These are phyloP conservation scores for Monochamus alternatus DNA, from an alignment of 2,888 invertebrate species.

Conservation along the genomic window DNA sequence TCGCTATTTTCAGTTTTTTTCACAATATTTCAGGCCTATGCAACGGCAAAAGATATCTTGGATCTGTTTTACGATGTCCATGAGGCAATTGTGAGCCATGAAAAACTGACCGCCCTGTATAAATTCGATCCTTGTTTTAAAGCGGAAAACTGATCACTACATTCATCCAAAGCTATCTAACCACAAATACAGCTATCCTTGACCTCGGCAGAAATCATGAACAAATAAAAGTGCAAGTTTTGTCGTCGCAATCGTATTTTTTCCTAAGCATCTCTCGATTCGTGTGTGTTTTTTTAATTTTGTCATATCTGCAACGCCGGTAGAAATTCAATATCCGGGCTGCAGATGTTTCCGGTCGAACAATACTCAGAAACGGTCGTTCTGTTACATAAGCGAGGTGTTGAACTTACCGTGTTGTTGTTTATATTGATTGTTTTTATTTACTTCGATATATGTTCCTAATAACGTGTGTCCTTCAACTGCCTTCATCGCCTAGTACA, in stretches of 20 bases:
- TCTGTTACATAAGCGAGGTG: slow-evolving; percentile 3
- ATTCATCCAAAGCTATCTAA: too few relatives aligned
- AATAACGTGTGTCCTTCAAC: background rate
- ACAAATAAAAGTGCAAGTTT: slow-evolving; percentile 49
- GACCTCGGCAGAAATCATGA: slow-evolving; percentile 40
- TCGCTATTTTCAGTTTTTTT: too few relatives aligned
- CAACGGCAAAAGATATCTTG: too few relatives aligned
- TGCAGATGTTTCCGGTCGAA: slow-evolving; percentile 6
- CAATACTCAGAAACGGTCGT: background rate
- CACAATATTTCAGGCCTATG: too few relatives aligned
- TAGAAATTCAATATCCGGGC: background rate
- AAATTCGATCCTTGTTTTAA: too few relatives aligned
- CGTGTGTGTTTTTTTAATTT: slow-evolving; percentile 16
- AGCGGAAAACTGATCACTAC: too few relatives aligned
- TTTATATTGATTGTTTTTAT: slow-evolving; percentile 16
- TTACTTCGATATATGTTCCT: background rate
- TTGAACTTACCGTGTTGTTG: slow-evolving; percentile 11
- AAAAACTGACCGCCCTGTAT: too few relatives aligned
- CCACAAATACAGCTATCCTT: slow-evolving; percentile 37
- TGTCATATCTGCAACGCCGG: background rate
- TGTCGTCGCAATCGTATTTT: slow-evolving; percentile 20
- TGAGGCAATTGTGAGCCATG: too few relatives aligned
- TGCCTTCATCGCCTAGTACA: background rate
- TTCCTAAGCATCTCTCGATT: background rate
- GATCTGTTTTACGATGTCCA: too few relatives aligned